Evolutionary conservation across 1,140 invertebrate genomes (phyloP).

Genomic region (Bombus balteatus): DNA sequence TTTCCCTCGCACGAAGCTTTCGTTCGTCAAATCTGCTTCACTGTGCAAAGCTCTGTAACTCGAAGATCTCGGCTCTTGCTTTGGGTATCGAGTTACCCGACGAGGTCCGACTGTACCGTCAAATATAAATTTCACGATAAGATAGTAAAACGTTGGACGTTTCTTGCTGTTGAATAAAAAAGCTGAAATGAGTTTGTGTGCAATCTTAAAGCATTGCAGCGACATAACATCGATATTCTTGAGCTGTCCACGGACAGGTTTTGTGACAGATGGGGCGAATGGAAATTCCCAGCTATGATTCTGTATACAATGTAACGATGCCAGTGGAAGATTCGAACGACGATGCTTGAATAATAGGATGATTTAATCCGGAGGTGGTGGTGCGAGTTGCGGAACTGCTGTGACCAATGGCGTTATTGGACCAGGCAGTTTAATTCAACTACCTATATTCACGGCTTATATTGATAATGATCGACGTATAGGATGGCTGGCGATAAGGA

Average conservation of each 20-base stretch:
- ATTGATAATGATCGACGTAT: slow-evolving; percentile 14
- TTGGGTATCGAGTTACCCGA: too few relatives aligned
- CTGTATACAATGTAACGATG: slow-evolving; percentile 53
- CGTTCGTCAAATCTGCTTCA: too few relatives aligned
- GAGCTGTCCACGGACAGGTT: not conserved
- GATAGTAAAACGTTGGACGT: not conserved
- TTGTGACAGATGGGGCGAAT: slow-evolving; percentile 14
- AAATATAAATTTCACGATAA: not conserved
- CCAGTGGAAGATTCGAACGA: slow-evolving; percentile 35
- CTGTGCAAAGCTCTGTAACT: too few relatives aligned
- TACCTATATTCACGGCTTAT: slow-evolving; percentile 26
- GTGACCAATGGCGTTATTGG: slow-evolving; percentile 58
- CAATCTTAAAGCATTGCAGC: too few relatives aligned
- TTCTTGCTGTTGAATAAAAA: not conserved
- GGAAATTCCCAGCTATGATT: slow-evolving; percentile 49
- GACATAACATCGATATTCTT: not conserved
- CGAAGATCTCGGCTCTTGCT: too few relatives aligned
- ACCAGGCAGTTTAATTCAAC: slow-evolving; percentile 41
- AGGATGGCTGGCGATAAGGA: not conserved
- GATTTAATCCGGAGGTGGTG: slow-evolving; percentile 62
- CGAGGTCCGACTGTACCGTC: too few relatives aligned
- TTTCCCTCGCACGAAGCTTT: too few relatives aligned
- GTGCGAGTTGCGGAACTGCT: slow-evolving; percentile 52
- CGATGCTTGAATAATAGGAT: slow-evolving; percentile 53
- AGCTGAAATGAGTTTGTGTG: not conserved